phyloP scores from a whole-genome alignment of 2,797 vertebrate genomes.

The Acanthornis magna region DNA sequence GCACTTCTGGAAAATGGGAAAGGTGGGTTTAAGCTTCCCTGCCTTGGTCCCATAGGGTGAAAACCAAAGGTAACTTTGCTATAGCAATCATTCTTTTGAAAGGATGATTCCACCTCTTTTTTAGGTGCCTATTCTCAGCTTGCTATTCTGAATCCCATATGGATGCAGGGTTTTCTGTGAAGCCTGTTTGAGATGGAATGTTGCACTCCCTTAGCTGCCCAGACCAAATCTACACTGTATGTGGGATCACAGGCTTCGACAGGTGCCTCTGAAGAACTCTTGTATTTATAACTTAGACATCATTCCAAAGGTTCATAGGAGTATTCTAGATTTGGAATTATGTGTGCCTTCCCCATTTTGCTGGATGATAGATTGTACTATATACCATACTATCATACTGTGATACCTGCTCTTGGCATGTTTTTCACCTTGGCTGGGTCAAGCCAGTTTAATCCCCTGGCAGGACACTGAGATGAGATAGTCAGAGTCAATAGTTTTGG shows the following conservation, averaged over 20 bases:
- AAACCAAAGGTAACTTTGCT: background rate
- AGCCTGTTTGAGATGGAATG: background rate
- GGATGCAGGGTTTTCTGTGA: background rate
- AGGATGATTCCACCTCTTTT: background rate
- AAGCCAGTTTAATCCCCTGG: background rate
- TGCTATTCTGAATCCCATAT: background rate
- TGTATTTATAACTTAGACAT: background rate
- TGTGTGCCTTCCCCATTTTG: background rate
- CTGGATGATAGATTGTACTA: background rate
- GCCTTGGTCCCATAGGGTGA: background rate
- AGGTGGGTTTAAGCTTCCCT: background rate
- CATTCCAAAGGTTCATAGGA: background rate
- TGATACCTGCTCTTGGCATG: background rate
- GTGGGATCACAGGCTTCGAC: background rate
- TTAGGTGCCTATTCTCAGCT: background rate
- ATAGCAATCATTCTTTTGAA: background rate
- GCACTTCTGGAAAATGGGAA: background rate
- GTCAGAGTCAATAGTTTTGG: background rate
- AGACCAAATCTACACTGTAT: background rate
- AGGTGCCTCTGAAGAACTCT: background rate
- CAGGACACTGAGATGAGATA: background rate
- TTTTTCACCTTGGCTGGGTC: background rate
- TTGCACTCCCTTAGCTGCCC: background rate
- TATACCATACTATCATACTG: background rate
- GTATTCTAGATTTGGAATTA: background rate